Conservation (phyloP, 2,113 vertebrate genomes). For the Albula glossodonta region DNA sequence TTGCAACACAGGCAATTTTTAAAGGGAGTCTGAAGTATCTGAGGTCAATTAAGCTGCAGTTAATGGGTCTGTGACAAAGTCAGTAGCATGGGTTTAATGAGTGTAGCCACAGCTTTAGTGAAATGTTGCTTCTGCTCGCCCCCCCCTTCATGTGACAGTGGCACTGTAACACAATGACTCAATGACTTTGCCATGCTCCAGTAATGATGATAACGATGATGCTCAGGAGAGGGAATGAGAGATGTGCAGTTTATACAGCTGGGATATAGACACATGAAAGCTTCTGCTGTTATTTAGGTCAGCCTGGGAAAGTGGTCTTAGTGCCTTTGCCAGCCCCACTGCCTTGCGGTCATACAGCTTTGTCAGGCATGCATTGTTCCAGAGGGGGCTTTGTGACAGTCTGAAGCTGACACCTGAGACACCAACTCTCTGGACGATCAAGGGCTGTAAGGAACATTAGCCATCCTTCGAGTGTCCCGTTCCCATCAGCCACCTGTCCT, state of each 20-base stretch:
- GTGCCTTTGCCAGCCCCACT: background rate
- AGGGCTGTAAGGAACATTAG: background rate
- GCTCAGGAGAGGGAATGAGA: background rate
- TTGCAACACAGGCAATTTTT: background rate
- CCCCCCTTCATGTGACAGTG: too few species aligned
- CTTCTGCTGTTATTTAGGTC: constrained; percentile 24
- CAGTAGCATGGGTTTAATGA: too few species aligned
- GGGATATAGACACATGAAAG: background rate
- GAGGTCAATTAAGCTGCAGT: background rate
- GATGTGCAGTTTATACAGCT: background rate
- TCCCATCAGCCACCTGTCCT: constrained; percentile 16
- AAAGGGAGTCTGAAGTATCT: background rate
- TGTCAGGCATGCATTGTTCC: background rate
- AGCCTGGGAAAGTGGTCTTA: background rate
- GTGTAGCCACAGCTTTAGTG: too few species aligned
- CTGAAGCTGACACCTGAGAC: constrained; percentile 8
- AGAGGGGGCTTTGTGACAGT: constrained; percentile 8
- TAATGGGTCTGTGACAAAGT: too few species aligned
- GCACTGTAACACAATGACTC: too few species aligned
- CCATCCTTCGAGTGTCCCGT: background rate
- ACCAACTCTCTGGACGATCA: background rate
- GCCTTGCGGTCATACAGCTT: too few species aligned
- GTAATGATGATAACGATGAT: too few species aligned
- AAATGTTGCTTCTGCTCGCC: too few species aligned
- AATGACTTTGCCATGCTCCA: too few species aligned